Evolutionary conservation across 1,140 invertebrate genomes (phyloP).

Genomic region (Palaemon carinicauda): DNA sequence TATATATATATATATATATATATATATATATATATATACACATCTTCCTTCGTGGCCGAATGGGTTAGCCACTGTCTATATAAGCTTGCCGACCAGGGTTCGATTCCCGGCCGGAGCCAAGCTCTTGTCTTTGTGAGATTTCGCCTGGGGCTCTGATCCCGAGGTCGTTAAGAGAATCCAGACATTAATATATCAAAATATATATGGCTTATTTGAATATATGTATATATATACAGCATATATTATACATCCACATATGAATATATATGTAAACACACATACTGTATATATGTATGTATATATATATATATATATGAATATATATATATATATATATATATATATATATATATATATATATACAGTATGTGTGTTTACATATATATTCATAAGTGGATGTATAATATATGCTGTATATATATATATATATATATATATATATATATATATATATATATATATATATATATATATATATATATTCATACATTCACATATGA

Average conservation of each 20-base stretch:
- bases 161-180: too few relatives aligned
- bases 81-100: too few relatives aligned
- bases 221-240: not conserved
- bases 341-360: not conserved
- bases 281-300: not conserved
- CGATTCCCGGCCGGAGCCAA: too few relatives aligned
- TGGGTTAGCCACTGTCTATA: too few relatives aligned
- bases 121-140: too few relatives aligned
- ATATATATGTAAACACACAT: not conserved
- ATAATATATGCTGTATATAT: too few relatives aligned
- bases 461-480: not conserved
- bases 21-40: not conserved
- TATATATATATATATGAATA: not conserved
- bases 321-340: conserved; percentile 2
- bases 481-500: not conserved
- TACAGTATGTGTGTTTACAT: not conserved
- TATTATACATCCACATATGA: not conserved
- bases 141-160: too few relatives aligned
- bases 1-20: not conserved
- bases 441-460: not conserved
- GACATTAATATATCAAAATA: too few relatives aligned
- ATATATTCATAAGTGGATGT: not conserved
- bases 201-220: too few relatives aligned
- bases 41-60: too few relatives aligned
- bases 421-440: not conserved